Evolutionary conservation across 53 echinoderm and acorn worm species (phyloP).

Genomic region (Zoroaster sp.): DNA sequence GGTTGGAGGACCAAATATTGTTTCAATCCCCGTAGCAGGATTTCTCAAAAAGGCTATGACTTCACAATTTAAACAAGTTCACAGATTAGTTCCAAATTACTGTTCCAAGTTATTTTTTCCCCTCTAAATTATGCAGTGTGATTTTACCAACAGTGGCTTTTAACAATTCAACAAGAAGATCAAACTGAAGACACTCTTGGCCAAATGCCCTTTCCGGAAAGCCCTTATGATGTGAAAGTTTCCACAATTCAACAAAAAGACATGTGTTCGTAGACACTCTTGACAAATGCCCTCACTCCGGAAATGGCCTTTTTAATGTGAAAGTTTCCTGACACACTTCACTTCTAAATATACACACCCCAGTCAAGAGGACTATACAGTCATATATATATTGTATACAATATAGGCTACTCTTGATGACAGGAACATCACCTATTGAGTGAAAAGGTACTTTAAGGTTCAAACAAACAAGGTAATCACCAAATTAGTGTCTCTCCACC

Average conservation of each 20-base stretch:
- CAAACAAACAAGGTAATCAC: slow-evolving; percentile 50
- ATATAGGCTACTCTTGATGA: background rate
- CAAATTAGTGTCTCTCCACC: slow-evolving; percentile 45
- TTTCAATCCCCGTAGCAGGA: no score
- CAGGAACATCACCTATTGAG: slow-evolving; percentile 13
- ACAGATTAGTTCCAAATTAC: no score
- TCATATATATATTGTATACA: slow-evolving; percentile 3
- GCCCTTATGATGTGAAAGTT: background rate
- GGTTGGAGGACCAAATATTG: no score
- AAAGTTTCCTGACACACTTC: background rate
- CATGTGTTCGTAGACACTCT: background rate
- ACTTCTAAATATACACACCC: background rate
- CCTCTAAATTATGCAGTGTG: no score
- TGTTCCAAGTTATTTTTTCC: no score
- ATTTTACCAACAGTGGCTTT: no score
- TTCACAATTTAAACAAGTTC: no score
- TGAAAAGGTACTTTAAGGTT: slow-evolving; percentile 27
- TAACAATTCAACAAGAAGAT: no score
- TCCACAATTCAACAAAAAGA: background rate
- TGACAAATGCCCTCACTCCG: background rate
- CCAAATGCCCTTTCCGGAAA: no score
- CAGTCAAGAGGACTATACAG: background rate
- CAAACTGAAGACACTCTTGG: no score
- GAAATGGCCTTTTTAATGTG: background rate
- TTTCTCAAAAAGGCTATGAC: no score